Conservation (phyloP, 2,888 invertebrate species). For the Rhodophaea formosa region DNA sequence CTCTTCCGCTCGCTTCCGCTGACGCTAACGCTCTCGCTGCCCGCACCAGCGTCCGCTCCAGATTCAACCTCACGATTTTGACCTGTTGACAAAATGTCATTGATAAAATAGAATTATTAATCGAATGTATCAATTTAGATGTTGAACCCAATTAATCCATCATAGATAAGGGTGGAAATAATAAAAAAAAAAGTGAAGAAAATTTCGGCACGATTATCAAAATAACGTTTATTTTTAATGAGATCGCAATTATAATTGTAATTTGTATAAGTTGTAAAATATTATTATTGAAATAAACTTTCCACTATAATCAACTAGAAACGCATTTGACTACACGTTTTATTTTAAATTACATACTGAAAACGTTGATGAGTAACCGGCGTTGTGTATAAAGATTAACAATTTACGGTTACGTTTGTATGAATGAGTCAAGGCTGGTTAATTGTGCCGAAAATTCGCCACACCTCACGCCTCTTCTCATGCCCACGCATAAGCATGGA, state of each 20-base stretch:
- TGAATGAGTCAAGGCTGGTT: background rate
- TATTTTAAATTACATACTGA: background rate
- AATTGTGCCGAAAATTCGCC: background rate
- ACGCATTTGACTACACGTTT: no score
- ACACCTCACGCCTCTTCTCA: background rate
- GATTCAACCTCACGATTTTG: slow-evolving; percentile 47
- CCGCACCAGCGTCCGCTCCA: slow-evolving; percentile 29
- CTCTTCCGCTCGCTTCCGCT: slow-evolving; percentile 28
- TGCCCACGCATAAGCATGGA: background rate
- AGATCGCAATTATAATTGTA: no score
- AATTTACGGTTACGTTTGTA: background rate
- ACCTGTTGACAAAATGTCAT: slow-evolving; percentile 40
- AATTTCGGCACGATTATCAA: no score
- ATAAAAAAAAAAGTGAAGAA: no score
- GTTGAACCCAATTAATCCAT: no score
- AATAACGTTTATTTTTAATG: no score
- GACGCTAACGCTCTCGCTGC: slow-evolving; percentile 28
- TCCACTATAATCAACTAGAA: no score
- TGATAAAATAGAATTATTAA: background rate
- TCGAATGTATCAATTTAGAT: background rate
- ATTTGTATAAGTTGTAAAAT: no score
- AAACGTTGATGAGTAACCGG: background rate
- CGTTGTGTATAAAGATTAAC: background rate
- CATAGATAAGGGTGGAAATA: no score
- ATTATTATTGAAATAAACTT: no score